Percentiles rank a stretch among this genome's conserved stretches.
These are phyloP conservation scores for Drosophila kohkoa DNA, from an alignment of 1,140 invertebrate genomes.

Conservation along the genomic window DNA sequence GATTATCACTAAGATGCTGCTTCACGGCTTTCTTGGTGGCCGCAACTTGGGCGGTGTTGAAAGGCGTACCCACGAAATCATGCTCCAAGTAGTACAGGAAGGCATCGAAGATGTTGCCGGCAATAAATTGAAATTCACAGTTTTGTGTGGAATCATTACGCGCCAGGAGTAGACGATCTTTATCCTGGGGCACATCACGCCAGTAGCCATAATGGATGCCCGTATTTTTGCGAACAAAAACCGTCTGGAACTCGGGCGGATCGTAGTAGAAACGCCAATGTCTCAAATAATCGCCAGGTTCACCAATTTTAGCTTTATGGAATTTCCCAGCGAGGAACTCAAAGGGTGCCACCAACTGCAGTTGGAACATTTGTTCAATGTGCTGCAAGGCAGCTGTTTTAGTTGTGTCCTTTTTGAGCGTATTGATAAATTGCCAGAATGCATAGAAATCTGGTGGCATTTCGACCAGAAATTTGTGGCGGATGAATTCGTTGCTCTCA, in stretches of 20 bases:
- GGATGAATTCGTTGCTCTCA: constrained; percentile 86
- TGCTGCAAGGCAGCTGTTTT: constrained; percentile 84
- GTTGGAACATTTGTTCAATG: constrained; percentile 88
- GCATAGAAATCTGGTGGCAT: constrained; percentile 96
- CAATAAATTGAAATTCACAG: constrained; percentile 89
- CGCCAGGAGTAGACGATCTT: constrained; percentile 90
- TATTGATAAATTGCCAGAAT: constrained; percentile 92
- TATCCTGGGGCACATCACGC: constrained; percentile 91
- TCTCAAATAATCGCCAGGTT: constrained; percentile 88
- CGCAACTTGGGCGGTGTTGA: constrained; percentile 87
- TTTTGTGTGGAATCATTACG: constrained; percentile 89
- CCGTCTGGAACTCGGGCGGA: constrained; percentile 95
- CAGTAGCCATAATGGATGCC: constrained; percentile 95
- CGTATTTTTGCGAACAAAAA: constrained; percentile 88
- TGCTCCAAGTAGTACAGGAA: constrained; percentile 89
- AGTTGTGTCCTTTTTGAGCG: constrained; percentile 87
- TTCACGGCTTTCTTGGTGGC: constrained; percentile 88
- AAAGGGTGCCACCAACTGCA: constrained; percentile 94
- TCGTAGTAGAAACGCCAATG: constrained; percentile 98
- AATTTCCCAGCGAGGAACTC: constrained; percentile 92
- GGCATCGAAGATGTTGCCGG: constrained; percentile 94
- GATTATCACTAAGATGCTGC: constrained; percentile 88
- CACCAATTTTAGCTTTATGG: constrained; percentile 85
- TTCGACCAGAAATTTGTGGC: constrained; percentile 91
- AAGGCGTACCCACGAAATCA: constrained; percentile 88